Evolutionary conservation across 2,797 vertebrate species (phyloP), one percentile per base, ranked within the genome.

Genomic region (Vespertilio murinus): DNA sequence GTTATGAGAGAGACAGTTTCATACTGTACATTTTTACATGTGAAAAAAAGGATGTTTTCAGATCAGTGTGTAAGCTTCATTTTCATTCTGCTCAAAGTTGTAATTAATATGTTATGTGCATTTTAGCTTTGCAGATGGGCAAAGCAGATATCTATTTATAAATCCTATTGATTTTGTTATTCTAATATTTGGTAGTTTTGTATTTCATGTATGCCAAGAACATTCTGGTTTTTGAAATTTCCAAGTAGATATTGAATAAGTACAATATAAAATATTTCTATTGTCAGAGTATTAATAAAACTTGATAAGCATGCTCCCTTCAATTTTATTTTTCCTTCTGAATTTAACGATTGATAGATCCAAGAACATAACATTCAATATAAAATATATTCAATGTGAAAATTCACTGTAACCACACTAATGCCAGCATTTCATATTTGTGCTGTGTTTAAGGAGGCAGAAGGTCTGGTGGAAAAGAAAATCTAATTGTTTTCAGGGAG

Each of bases 111-210:
- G 95, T 97, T 97, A 97, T 98, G 96, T 97, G 93, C 95, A 96
- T 96, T 97, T 97, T 97, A 96, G 75, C 90, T 95, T 71, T 96
- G 93, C 94, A 97, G 97, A 97, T 97, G 90, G 94, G 94, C 95
- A 96, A 97, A 97, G 96, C 73, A 97, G 88, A 96, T 96, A 96
- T 93, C 93, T 97, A 97, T 98, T 97, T 97, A 97, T 97, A 97
- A 86, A 96, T 97, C 97, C 96, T 94, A 94, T 96, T 96, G 92
- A 96, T 97, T 97, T 79, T 23, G 67, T 97, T 97, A 96, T 95
- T 97, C 70, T 91, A 93, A 82, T 97, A 88, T 96, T 98, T 97
- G 95, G 90, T 90, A 94, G 92, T 88, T 96, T 96, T 96, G 91
- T 56, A 83, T 35, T 95, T 96, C 69, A 95, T 82, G 49, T 87